Percentiles rank a stretch among this genome's conserved stretches.
Evolutionary conservation across 1,140 invertebrate species (phyloP).

Genomic region (Aphelinus atriplicis): DNA sequence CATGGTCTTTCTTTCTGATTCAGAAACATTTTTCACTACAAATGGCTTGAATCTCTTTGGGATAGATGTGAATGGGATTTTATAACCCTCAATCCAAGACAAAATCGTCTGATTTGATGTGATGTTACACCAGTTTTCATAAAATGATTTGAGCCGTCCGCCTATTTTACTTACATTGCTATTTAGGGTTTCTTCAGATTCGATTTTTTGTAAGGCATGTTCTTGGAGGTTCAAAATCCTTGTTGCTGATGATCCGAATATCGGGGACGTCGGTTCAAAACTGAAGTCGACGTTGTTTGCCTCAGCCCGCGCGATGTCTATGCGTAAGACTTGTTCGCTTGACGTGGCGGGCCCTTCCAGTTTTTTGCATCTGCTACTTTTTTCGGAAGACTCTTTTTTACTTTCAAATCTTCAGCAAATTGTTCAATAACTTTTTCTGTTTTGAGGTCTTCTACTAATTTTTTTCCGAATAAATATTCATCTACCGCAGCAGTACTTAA

Average conservation of each 20-base stretch:
- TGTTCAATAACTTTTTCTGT: not conserved
- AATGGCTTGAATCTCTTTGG: no score
- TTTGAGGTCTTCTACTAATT: not conserved
- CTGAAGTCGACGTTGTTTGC: not conserved
- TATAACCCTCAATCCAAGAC: constrained; percentile 14
- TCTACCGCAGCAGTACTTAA: not conserved
- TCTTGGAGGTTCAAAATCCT: no score
- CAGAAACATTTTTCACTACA: no score
- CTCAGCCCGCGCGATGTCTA: not conserved
- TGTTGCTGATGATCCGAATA: no score
- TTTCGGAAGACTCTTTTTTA: not conserved
- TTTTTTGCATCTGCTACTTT: not conserved
- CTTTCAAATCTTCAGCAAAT: not conserved
- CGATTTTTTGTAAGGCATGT: no score
- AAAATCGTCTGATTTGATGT: not conserved
- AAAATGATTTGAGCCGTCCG: no score
- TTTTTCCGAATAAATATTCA: not conserved
- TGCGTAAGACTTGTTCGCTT: not conserved
- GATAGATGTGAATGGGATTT: not conserved
- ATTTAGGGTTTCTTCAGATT: no score
- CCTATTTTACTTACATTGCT: no score
- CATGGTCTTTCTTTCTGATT: not conserved
- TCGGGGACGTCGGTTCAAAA: no score
- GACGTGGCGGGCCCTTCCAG: not conserved
- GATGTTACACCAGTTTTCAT: no score